Conservation (phyloP, 2,888 invertebrate genomes). For the Macropis europaea region DNA sequence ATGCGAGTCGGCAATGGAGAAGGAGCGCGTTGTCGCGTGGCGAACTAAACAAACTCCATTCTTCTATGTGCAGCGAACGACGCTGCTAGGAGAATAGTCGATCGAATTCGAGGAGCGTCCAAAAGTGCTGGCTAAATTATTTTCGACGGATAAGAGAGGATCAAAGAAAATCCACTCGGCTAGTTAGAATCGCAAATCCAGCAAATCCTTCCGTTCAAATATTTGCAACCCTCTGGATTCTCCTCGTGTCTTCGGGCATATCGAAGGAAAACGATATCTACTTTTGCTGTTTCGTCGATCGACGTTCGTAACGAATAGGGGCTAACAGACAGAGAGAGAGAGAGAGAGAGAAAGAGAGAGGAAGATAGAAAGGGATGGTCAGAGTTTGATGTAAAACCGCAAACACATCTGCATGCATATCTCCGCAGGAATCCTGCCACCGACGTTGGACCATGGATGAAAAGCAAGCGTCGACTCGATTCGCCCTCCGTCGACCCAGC, state of each 20-base stretch:
- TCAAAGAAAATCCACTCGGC: neutral
- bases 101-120: too few species aligned
- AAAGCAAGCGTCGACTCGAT: constrained; percentile 71
- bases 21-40: too few species aligned
- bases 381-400: constrained; percentile 52
- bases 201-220: constrained; percentile 25
- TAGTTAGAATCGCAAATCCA: constrained; percentile 28
- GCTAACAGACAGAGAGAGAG: constrained; percentile 39
- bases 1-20: too few species aligned
- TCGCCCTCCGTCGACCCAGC: constrained; percentile 62
- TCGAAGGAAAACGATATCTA: constrained; percentile 32
- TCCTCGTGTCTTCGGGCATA: constrained; percentile 16
- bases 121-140: too few species aligned
- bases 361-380: neutral
- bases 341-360: constrained; percentile 33
- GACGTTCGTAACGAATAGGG: constrained; percentile 37
- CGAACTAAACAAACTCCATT: too few species aligned
- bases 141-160: too few species aligned
- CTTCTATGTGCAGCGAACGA: too few species aligned
- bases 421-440: constrained; percentile 53
- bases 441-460: constrained; percentile 65
- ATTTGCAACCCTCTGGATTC: constrained; percentile 19
- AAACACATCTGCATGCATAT: constrained; percentile 52
- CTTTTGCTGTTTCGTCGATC: constrained; percentile 32
- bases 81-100: too few species aligned